phyloP scores from a whole-genome alignment of 2,113 vertebrate genomes.

The Ptilonorhynchus violaceus region DNA sequence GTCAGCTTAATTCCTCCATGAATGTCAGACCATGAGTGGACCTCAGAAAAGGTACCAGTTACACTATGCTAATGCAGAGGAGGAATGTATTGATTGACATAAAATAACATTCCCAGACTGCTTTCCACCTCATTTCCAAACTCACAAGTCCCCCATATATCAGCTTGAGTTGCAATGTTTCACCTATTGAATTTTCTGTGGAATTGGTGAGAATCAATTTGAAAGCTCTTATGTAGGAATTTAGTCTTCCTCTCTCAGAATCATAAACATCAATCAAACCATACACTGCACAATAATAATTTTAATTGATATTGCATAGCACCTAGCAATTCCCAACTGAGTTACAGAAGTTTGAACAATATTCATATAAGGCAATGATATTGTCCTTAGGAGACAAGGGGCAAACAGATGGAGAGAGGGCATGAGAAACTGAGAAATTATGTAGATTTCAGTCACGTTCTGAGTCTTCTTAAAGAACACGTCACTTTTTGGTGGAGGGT shows the following conservation, averaged over 20 bases:
- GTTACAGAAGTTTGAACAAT: neutral
- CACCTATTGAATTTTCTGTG: constrained; percentile 5
- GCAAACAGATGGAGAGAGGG: neutral
- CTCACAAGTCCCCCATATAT: neutral
- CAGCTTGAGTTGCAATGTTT: neutral
- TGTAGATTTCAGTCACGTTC: neutral
- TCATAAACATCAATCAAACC: neutral
- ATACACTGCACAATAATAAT: neutral
- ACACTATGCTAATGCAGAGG: neutral
- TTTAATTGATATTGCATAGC: neutral
- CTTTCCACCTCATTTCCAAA: neutral
- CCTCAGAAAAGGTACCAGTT: neutral
- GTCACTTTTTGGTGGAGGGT: neutral
- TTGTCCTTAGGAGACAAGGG: neutral
- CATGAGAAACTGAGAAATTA: neutral
- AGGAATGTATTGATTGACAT: neutral
- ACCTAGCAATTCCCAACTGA: neutral
- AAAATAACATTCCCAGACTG: neutral
- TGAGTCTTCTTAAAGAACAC: neutral
- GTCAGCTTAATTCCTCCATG: neutral
- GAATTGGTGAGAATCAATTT: neutral
- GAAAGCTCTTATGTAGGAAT: neutral
- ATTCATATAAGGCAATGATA: neutral
- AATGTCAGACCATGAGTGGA: neutral
- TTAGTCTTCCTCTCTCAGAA: neutral